Percentiles rank a stretch among this genome's conserved stretches.
phyloP scores from a whole-genome alignment of 1,140 invertebrate genomes.

The Cyphomyrmex costatus region DNA sequence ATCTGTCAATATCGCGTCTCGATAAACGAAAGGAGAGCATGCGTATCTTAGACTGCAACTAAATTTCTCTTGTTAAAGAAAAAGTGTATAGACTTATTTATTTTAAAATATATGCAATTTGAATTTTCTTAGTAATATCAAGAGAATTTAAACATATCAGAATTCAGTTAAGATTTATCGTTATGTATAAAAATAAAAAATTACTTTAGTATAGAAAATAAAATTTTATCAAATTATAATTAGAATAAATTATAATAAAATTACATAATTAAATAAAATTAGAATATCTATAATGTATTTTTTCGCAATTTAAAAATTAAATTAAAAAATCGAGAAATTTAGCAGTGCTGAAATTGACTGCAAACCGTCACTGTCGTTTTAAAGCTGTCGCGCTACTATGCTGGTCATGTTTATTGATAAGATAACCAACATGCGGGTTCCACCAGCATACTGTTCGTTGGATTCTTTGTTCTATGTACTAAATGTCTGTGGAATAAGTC shows the following conservation, averaged over 20 bases:
- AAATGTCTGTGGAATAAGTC: conserved; percentile 44
- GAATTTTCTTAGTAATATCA: background rate
- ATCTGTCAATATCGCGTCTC: conserved; percentile 14
- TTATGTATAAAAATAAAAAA: background rate
- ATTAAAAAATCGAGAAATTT: conserved; percentile 29
- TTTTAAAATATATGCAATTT: background rate
- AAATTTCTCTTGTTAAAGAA: background rate
- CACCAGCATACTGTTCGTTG: conserved; percentile 75
- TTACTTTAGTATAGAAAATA: background rate
- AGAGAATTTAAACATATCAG: background rate
- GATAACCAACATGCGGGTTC: conserved; percentile 78
- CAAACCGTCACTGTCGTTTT: conserved; percentile 51
- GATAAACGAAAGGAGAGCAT: conserved; percentile 3
- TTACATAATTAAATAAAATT: background rate
- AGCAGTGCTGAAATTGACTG: conserved; percentile 24
- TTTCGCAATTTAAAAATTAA: conserved; percentile 6
- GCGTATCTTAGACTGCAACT: background rate
- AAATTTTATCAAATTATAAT: conserved; percentile 2
- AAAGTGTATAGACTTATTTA: background rate
- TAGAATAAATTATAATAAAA: background rate
- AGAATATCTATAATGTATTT: background rate
- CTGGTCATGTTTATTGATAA: conserved; percentile 83
- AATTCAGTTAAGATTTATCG: background rate
- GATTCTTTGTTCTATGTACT: conserved; percentile 70
- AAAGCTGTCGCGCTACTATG: conserved; percentile 69